Base-by-base conservation (phyloP, 2,113 vertebrate species). In the Tupaia chinensis region DNA sequence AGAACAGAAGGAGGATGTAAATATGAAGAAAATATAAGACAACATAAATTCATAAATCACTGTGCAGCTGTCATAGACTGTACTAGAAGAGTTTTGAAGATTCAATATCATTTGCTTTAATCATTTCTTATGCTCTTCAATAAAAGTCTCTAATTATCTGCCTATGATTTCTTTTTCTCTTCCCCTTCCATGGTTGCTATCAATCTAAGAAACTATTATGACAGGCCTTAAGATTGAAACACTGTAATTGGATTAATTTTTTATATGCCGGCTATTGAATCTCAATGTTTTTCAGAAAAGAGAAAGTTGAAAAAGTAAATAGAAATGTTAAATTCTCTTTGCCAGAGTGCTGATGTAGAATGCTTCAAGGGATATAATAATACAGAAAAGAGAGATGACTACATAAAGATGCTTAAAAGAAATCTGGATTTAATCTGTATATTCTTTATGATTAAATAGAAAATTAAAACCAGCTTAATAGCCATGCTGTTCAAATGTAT, bases 241-340 rank as follows among this genome's bases (percentile, higher is more conserved):
- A 73, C 11, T 17, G 32, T 54, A 63, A 77, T 27, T 93, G 16
- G 58, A 29, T 91, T 80, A 7, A 1, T 56, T 93, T 94, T 83
- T 89, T 96, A 96, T 0, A 87, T 34, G 92, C 27, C 81, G 81
- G 92, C 89, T 91, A 77, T 58, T 83, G n/a, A 82, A 95, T 96
- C 65, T 95, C 89, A 44, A 70, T 88, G 54, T 84, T 96, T n/a
- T 32, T 94, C 96, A 73, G 80, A 97, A 95, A 93, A 91, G 76
- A 98, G 92, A 96, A 96, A 97, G 92, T 95, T 90, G 27, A 60
- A 74, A 96, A 97, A 95, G 25, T 96, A 85, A 96, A 89, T n/a
- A 82, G 56, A 86, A 14, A 79, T 85, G 20, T 76, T 96, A 88
- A 89, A 44, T 94, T 96, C 29, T n/a, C 69, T 91, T 86, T 95